Percentiles rank a stretch among this genome's conserved stretches.
These are phyloP conservation scores for Colius striatus DNA, from an alignment of 2,113 vertebrate species.

Conservation along the genomic window DNA sequence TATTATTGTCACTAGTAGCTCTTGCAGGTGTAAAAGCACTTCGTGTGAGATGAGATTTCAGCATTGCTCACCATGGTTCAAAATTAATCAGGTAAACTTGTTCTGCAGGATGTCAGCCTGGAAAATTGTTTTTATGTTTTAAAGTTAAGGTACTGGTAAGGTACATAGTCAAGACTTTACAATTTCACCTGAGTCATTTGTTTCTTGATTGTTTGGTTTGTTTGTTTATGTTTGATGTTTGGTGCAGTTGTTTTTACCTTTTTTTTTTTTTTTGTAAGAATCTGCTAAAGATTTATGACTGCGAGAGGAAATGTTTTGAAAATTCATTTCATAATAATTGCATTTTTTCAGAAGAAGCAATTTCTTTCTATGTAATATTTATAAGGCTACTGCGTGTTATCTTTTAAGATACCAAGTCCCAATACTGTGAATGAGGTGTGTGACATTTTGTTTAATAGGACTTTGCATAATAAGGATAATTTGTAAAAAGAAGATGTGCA, in stretches of 20 bases:
- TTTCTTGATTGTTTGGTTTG: neutral
- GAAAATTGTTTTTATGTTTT: neutral
- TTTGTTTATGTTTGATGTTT: neutral
- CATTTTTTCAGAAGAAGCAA: conserved; percentile 3
- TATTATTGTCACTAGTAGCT: neutral
- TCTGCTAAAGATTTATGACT: neutral
- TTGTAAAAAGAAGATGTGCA: conserved; percentile 59
- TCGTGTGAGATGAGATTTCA: neutral
- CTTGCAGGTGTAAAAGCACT: neutral
- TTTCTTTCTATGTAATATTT: conserved; percentile 43
- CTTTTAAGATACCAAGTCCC: conserved; percentile 64
- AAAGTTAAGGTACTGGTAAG: neutral
- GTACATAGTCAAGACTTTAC: neutral
- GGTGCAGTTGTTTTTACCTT: neutral
- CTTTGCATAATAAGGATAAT: conserved; percentile 67
- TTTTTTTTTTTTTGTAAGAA: neutral
- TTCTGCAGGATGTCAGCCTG: neutral
- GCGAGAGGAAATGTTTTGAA: conserved; percentile 33
- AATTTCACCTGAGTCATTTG: neutral
- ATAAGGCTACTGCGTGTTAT: conserved; percentile 27
- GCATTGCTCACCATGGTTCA: neutral
- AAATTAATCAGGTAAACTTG: neutral
- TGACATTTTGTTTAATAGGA: conserved; percentile 69
- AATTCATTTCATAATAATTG: conserved; percentile 13
- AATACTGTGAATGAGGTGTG: conserved; percentile 48